These are phyloP conservation scores for Arnoldichthys spilopterus DNA, from an alignment of 2,797 vertebrate species.

Conservation along the genomic window DNA sequence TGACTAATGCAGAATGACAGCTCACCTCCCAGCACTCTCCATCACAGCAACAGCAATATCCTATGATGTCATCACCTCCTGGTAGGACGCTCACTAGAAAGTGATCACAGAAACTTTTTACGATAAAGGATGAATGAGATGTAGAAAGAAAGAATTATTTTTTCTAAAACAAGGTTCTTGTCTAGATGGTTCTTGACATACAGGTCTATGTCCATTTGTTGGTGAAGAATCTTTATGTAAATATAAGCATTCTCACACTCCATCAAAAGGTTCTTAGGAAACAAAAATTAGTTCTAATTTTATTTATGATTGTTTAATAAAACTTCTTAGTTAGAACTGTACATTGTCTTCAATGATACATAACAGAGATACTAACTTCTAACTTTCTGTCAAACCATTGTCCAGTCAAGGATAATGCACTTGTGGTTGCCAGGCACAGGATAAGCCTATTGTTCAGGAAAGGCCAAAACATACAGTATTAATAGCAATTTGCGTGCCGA, in stretches of 20 bases:
- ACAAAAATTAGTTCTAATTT: not conserved
- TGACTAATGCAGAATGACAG: not conserved
- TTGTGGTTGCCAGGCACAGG: not conserved
- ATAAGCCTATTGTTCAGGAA: not conserved
- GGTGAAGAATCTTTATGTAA: not conserved
- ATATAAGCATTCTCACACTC: not conserved
- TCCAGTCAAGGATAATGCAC: not conserved
- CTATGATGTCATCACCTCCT: not conserved
- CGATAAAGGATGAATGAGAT: not conserved
- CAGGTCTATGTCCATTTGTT: not conserved
- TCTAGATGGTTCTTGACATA: not conserved
- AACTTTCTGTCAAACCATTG: not conserved
- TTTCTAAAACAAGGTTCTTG: not conserved
- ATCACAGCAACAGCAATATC: not conserved
- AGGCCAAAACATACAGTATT: not conserved
- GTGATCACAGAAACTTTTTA: not conserved
- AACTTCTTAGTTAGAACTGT: not conserved
- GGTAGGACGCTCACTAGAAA: not conserved
- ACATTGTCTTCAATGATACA: not conserved
- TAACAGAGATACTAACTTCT: not conserved
- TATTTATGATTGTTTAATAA: too few relatives aligned
- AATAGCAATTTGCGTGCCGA: not conserved
- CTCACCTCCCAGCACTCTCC: not conserved
- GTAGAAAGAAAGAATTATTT: not conserved
- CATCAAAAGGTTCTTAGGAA: not conserved